Conservation (phyloP, 2,113 vertebrate genomes). For the Synodontis membranacea region DNA sequence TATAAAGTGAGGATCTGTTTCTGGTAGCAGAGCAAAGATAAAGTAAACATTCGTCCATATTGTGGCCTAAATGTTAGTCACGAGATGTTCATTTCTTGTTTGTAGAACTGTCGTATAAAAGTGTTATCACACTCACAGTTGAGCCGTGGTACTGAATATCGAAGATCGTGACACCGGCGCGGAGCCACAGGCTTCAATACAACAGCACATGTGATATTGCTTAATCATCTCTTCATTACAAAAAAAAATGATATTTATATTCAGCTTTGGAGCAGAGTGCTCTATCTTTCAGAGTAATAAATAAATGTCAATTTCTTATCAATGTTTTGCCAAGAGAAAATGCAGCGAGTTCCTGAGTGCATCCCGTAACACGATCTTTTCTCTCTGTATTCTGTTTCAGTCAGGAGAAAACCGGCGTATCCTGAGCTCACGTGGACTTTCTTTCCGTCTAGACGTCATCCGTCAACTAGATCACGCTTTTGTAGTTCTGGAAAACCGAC, state of each 20-base stretch:
- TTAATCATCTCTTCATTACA: not conserved
- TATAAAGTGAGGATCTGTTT: not conserved
- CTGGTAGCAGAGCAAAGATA: not conserved
- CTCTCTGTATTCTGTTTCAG: slow-evolving; percentile 26
- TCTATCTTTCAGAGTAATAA: not conserved
- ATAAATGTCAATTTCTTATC: not conserved
- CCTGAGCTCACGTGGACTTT: slow-evolving; percentile 5
- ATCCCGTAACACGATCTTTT: not conserved
- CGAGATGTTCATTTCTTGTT: not conserved
- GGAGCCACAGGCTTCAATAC: not conserved
- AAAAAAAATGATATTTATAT: not conserved
- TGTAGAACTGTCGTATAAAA: not conserved
- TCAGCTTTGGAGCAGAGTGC: not conserved
- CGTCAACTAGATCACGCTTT: slow-evolving; percentile 8
- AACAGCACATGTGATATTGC: not conserved
- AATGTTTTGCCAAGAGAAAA: not conserved
- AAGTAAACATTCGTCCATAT: not conserved
- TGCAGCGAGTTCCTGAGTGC: not conserved
- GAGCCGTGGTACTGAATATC: not conserved
- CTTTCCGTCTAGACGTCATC: slow-evolving; percentile 22
- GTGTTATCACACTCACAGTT: no score
- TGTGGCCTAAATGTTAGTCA: not conserved
- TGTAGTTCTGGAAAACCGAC: slow-evolving; percentile 9
- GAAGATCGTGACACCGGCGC: no score
- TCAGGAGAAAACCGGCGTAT: not conserved